Percentiles rank a stretch among this genome's conserved stretches.
These are phyloP conservation scores for Corydoras sp. DNA, from an alignment of 2,113 vertebrate genomes.

Conservation along the genomic window DNA sequence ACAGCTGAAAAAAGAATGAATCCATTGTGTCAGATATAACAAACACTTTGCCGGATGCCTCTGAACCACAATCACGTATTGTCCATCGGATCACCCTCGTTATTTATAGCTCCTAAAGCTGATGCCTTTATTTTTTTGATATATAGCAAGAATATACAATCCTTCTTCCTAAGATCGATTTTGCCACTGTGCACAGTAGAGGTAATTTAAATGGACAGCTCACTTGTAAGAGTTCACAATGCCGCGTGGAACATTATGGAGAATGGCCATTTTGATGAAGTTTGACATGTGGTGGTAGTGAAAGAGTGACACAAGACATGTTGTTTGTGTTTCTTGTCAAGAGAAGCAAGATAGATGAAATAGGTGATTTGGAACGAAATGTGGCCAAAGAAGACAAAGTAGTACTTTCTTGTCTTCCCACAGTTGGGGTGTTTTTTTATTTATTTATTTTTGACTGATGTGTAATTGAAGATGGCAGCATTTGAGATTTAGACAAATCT, in stretches of 20 bases:
- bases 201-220: slow-evolving; percentile 18
- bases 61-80: too few relatives aligned
- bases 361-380: slow-evolving; percentile 24
- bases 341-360: slow-evolving; percentile 24
- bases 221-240: slow-evolving; percentile 17
- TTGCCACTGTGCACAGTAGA: not conserved
- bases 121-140: slow-evolving; percentile 18
- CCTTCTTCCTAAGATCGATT: slow-evolving; percentile 22
- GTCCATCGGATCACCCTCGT: not conserved
- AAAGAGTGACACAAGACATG: slow-evolving; percentile 1
- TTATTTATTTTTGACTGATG: slow-evolving; percentile 11
- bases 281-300: slow-evolving; percentile 9
- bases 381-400: not conserved
- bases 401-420: not conserved
- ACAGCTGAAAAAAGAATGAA: too few relatives aligned
- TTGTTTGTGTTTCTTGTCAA: slow-evolving; percentile 18
- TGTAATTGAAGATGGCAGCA: slow-evolving; percentile 7
- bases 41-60: too few relatives aligned
- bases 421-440: not conserved
- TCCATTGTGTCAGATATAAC: too few relatives aligned
- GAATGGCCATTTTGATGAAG: slow-evolving; percentile 3
- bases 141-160: slow-evolving; percentile 17
- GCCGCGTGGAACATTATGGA: not conserved
- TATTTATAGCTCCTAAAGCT: slow-evolving; percentile 19
- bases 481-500: not conserved